These are phyloP conservation scores for Tanytarsus gracilentus DNA, from an alignment of 2,888 invertebrate genomes.

Conservation along the genomic window DNA sequence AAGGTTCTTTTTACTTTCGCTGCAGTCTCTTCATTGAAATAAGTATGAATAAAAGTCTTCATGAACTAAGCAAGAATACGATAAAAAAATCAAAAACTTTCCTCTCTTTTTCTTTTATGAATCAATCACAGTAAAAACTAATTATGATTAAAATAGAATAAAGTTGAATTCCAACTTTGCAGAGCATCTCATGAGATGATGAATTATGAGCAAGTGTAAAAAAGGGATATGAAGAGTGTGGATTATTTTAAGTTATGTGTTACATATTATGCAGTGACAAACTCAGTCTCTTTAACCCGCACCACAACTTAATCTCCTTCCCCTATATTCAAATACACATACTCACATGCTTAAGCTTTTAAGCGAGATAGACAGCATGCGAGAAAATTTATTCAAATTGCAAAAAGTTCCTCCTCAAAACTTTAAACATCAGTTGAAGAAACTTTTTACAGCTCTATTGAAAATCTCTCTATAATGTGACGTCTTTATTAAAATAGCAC, in stretches of 20 bases:
- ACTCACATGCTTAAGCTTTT: conserved; percentile 17
- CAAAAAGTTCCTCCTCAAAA: neutral
- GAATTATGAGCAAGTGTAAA: neutral
- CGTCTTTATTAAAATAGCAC: conserved; percentile 27
- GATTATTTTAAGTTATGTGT: conserved; percentile 18
- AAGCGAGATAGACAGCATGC: neutral
- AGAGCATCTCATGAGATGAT: too few relatives aligned
- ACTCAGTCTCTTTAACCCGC: neutral
- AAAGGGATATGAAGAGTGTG: neutral
- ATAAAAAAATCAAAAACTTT: too few relatives aligned
- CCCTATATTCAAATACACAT: neutral
- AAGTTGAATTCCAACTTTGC: too few relatives aligned
- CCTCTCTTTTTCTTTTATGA: too few relatives aligned
- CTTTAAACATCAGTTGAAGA: too few relatives aligned
- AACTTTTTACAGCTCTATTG: conserved; percentile 4
- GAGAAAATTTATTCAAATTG: conserved; percentile 7
- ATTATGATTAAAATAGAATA: too few relatives aligned
- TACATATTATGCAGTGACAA: too few relatives aligned
- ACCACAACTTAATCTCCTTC: neutral
- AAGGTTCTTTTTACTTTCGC: too few relatives aligned
- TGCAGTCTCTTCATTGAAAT: too few relatives aligned
- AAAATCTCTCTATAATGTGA: neutral
- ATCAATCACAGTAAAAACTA: too few relatives aligned
- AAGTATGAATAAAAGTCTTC: too few relatives aligned
- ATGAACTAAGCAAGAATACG: too few relatives aligned